Evolutionary conservation across 2,888 invertebrate genomes (phyloP).

Genomic region (Rutpela maculata): DNA sequence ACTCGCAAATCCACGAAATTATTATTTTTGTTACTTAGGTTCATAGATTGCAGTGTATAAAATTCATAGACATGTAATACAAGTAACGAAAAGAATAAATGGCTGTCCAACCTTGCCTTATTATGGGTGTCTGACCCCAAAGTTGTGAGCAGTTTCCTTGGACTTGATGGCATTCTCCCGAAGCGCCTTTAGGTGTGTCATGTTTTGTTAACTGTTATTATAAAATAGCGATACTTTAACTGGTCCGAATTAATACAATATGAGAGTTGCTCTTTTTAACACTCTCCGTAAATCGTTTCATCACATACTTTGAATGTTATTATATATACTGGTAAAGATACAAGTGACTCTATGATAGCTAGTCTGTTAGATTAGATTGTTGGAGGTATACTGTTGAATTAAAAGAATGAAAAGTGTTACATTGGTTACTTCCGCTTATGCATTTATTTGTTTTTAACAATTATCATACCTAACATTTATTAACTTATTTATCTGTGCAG

Average conservation of each 20-base stretch:
- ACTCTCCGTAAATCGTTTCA: neutral
- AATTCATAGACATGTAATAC: too few species aligned
- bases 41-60: too few species aligned
- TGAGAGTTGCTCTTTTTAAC: slow-evolving; percentile 12
- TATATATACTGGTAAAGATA: slow-evolving; percentile 17
- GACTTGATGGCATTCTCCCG: neutral
- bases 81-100: too few species aligned
- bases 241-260: slow-evolving; percentile 15
- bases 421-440: slow-evolving; percentile 31
- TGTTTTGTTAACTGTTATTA: slow-evolving; percentile 17
- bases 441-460: slow-evolving; percentile 29
- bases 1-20: too few species aligned
- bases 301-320: slow-evolving; percentile 3
- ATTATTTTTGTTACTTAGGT: too few species aligned
- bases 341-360: slow-evolving; percentile 41
- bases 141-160: neutral
- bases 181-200: neutral
- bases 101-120: too few species aligned
- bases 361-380: slow-evolving; percentile 42
- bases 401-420: slow-evolving; percentile 42
- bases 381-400: slow-evolving; percentile 38
- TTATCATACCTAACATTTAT: slow-evolving; percentile 27
- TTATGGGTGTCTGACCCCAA: too few species aligned
- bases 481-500: slow-evolving; percentile 32
- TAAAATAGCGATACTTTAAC: neutral